Percentiles rank a stretch among this genome's conserved stretches.
These are phyloP conservation scores for Microctonus brassicae DNA, from an alignment of 2,888 invertebrate species.

Conservation along the genomic window DNA sequence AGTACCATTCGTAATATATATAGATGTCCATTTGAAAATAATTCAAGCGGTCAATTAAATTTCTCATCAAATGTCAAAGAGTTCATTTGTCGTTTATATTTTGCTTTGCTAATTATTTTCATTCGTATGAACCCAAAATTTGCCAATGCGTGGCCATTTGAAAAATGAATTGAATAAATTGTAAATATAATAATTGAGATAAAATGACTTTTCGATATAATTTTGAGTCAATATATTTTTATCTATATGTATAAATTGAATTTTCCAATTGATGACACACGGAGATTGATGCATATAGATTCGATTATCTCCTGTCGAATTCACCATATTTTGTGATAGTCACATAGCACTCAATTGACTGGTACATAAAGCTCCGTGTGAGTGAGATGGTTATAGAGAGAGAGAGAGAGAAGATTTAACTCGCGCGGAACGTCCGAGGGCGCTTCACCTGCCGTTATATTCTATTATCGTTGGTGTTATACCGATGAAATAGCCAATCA, in stretches of 20 bases:
- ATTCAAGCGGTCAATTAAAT: background rate
- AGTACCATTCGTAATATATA: background rate
- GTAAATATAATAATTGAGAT: too few species aligned
- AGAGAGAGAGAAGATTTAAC: background rate
- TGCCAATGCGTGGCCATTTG: background rate
- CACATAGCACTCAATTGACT: slow-evolving; percentile 12
- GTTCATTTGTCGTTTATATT: background rate
- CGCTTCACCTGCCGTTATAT: slow-evolving; percentile 38
- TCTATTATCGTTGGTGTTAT: slow-evolving; percentile 41
- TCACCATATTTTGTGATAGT: slow-evolving; percentile 15
- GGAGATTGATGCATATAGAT: background rate
- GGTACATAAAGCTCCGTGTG: slow-evolving; percentile 18
- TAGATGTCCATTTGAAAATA: background rate
- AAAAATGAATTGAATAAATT: too few species aligned
- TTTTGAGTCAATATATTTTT: background rate
- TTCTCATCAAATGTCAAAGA: background rate
- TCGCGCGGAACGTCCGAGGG: slow-evolving; percentile 29
- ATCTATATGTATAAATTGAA: background rate
- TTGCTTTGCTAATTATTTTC: background rate
- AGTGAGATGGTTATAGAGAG: slow-evolving; percentile 17
- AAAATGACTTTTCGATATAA: background rate
- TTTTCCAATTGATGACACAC: background rate
- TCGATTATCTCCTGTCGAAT: slow-evolving; percentile 1
- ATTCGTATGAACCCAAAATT: background rate
- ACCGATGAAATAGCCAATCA: slow-evolving; percentile 44